Conservation (phyloP, 2,797 vertebrate genomes). For the Nasua narica region DNA sequence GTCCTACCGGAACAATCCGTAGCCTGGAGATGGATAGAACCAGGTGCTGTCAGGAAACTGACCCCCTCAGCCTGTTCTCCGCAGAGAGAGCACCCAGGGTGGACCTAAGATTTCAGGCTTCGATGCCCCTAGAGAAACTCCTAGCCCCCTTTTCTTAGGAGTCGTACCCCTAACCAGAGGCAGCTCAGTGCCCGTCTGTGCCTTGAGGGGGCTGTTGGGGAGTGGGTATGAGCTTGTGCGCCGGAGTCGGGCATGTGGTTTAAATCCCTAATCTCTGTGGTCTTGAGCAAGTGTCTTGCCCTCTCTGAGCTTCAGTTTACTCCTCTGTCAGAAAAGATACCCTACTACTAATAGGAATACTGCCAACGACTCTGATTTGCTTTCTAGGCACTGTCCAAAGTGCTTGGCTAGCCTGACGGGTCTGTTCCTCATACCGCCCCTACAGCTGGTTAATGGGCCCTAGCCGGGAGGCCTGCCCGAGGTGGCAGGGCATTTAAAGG, state of each 20-base stretch:
- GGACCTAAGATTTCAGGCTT: not conserved
- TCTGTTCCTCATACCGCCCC: too few species aligned
- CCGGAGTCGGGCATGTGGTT: not conserved
- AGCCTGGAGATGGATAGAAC: not conserved
- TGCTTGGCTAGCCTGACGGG: not conserved
- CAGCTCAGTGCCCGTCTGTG: not conserved
- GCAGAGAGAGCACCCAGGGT: too few species aligned
- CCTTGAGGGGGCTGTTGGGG: not conserved
- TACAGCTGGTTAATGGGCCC: not conserved
- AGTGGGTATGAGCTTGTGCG: too few species aligned
- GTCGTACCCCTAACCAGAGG: not conserved
- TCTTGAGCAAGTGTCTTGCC: not conserved
- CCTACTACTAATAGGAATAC: too few species aligned
- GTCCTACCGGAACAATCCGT: not conserved
- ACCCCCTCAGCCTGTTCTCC: not conserved
- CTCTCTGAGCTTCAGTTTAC: not conserved
- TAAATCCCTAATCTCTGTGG: not conserved
- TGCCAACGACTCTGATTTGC: not conserved
- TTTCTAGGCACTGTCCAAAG: not conserved
- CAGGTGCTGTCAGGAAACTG: not conserved
- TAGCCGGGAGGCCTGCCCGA: not conserved
- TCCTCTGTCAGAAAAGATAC: not conserved
- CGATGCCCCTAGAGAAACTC: not conserved
- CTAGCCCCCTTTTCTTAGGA: not conserved
- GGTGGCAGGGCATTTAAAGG: not conserved